phyloP scores from a whole-genome alignment of 2,113 vertebrate species.

The Gracilinanus agilis region DNA sequence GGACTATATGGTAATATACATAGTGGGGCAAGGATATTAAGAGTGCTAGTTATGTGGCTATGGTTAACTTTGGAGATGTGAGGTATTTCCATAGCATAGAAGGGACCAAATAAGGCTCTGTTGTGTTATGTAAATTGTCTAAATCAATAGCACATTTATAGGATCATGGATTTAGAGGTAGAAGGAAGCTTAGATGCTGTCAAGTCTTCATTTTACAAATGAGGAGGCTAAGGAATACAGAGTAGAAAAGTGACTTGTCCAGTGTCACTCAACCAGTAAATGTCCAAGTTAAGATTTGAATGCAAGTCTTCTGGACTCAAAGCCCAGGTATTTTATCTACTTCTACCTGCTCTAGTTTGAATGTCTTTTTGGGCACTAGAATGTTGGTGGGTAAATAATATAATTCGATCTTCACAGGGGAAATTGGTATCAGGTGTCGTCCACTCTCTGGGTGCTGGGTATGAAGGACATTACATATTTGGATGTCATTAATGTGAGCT shows the following conservation, averaged over 20 bases:
- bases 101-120: not conserved
- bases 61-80: not conserved
- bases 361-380: not conserved
- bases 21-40: not conserved
- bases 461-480: not conserved
- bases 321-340: not conserved
- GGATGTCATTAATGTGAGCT: not conserved
- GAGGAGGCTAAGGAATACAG: not conserved
- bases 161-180: not conserved
- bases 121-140: not conserved
- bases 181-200: not conserved
- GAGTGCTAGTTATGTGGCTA: not conserved
- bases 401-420: not conserved
- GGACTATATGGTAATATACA: not conserved
- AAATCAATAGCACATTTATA: not conserved
- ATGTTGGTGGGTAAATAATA: not conserved
- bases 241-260: not conserved
- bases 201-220: not conserved
- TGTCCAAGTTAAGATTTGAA: not conserved
- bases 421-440: not conserved
- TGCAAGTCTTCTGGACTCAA: not conserved
- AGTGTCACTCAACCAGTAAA: not conserved
- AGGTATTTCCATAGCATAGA: not conserved
- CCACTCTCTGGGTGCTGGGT: not conserved
- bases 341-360: not conserved